Base-by-base conservation (phyloP, 2,888 invertebrate species). In the Acleris laterana region DNA sequence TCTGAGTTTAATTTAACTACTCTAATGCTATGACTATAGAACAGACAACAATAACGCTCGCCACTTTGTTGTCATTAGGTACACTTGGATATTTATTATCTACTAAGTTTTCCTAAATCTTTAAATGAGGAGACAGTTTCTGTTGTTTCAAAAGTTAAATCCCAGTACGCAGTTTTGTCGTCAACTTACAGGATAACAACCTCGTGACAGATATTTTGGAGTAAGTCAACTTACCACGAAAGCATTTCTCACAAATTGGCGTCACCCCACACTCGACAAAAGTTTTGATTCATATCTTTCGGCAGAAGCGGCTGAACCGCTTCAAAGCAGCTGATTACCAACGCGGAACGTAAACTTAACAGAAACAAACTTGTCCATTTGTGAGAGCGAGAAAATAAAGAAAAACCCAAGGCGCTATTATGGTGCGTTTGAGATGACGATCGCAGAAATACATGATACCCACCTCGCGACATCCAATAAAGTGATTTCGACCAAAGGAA, bases 401-500 rank as follows among this genome's bases (percentile, higher is more conserved):
- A 16, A 44, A 11, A 16, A 6, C n/a, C 28, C 22, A 20, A 7
- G 20, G 19, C 16, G 22, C 22, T 25, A 57, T 62, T 32, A 48
- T 55, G 4, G 59, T 53, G 38, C 13, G 32, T 38, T 61, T 63
- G 69, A 72, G 74, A 70, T 69, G 69, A 70, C 63, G 69, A 69
- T 70, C 69, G 73, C 72, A 72, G 68, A 75, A 72, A 71, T 73
- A 74, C 72, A 71, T 74, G 75, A 76, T 72, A 74, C 71, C 68
- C 69, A 72, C 72, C 63, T 81, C 79, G 82, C 83, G 80, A 86
- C 89, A 89, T 88, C 81, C 89, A 89, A 91, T 91, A 90, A 91
- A 90, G 83, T 85, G 84, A 88, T 89, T 88, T 82, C 83, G 80
- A 81, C 84, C 86, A 87, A 87, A 87, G 89, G 92, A 91, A 90